Percentiles rank a stretch among this genome's conserved stretches.
Evolutionary conservation across 2,888 invertebrate species (phyloP).

Genomic region (Sepiola atlantica): DNA sequence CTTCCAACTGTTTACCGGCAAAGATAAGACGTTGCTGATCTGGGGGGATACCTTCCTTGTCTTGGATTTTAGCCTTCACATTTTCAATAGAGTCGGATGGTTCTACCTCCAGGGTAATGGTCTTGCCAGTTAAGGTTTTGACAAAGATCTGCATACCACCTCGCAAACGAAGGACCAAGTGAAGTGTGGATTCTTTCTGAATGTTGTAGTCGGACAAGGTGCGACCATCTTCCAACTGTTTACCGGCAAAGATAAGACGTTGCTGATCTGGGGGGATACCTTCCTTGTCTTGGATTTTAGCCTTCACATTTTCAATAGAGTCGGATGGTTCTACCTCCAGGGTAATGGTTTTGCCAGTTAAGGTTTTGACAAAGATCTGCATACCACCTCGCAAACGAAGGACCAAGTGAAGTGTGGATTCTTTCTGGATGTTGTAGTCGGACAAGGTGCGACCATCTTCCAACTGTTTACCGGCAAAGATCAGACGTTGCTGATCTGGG

Average conservation of each 20-base stretch:
- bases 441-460: slow-evolving; percentile 95
- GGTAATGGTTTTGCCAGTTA: slow-evolving; percentile 75
- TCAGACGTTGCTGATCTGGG: slow-evolving; percentile 88
- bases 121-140: slow-evolving; percentile 74
- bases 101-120: slow-evolving; percentile 78
- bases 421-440: slow-evolving; percentile 96
- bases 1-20: slow-evolving; percentile 95
- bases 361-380: slow-evolving; percentile 83
- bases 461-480: slow-evolving; percentile 95
- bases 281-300: slow-evolving; percentile 78
- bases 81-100: slow-evolving; percentile 95
- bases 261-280: slow-evolving; percentile 84
- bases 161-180: slow-evolving; percentile 89
- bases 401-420: slow-evolving; percentile 92
- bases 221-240: slow-evolving; percentile 95
- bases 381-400: slow-evolving; percentile 86
- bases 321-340: slow-evolving; percentile 85
- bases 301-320: slow-evolving; percentile 94
- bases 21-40: slow-evolving; percentile 93
- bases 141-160: slow-evolving; percentile 82
- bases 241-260: slow-evolving; percentile 93
- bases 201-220: slow-evolving; percentile 95
- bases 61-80: slow-evolving; percentile 83
- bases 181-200: slow-evolving; percentile 95
- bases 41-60: slow-evolving; percentile 79